Percentiles rank a stretch among this genome's conserved stretches.
These are phyloP conservation scores for Alviniconcha strummeri DNA, from an alignment of 2,888 invertebrate genomes.

Conservation along the genomic window DNA sequence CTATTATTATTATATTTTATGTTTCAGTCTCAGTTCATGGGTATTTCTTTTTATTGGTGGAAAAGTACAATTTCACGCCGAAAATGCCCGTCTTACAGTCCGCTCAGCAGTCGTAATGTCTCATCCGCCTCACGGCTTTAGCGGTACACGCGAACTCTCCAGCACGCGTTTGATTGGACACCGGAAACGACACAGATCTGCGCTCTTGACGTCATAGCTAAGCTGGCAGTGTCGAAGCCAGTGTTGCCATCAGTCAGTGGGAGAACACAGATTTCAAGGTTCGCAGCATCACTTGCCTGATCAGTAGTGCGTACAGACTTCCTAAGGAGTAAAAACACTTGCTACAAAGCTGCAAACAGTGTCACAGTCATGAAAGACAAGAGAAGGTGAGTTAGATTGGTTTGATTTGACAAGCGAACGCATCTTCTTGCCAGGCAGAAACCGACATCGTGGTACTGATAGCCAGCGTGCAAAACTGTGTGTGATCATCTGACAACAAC, in stretches of 20 bases:
- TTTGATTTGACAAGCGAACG: no score
- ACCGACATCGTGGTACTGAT: not conserved
- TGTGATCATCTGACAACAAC: not conserved
- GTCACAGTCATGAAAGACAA: not conserved
- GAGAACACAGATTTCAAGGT: not conserved
- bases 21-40: no score
- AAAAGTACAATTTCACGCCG: no score
- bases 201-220: constrained; percentile 13
- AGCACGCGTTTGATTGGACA: constrained; percentile 21
- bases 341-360: no score
- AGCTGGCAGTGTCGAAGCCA: not conserved
- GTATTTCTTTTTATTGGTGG: no score
- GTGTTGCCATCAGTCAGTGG: constrained; percentile 7
- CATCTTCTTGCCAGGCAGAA: no score
- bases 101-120: no score
- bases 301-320: no score
- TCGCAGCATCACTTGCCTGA: not conserved
- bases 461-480: not conserved
- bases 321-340: no score
- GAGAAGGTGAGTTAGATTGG: not conserved
- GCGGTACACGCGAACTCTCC: not conserved
- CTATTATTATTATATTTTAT: no score
- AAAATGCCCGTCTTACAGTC: no score
- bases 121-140: no score
- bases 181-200: constrained; percentile 16